phyloP scores from a whole-genome alignment of 2,113 vertebrate genomes.

The Tragulus kanchil region DNA sequence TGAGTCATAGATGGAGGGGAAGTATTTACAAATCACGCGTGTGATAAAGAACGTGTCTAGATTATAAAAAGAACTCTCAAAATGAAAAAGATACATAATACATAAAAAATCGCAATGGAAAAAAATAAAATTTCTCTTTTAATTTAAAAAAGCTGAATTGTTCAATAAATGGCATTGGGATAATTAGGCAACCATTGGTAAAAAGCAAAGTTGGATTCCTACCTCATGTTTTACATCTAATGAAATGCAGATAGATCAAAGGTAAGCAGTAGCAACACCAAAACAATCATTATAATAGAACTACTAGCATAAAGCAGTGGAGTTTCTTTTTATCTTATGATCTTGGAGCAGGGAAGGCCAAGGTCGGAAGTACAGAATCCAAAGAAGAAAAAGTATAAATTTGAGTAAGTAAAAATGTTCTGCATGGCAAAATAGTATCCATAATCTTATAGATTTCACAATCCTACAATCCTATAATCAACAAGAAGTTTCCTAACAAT shows the following conservation, averaged over 20 bases:
- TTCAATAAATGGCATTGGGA: neutral
- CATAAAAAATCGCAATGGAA: neutral
- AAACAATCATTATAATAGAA: neutral
- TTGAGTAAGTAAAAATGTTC: constrained; percentile 13
- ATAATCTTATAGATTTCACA: neutral
- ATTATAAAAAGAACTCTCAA: constrained; percentile 1
- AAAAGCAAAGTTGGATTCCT: neutral
- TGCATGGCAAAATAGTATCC: neutral
- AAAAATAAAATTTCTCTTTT: neutral
- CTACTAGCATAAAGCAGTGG: neutral
- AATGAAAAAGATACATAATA: neutral
- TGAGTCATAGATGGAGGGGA: neutral
- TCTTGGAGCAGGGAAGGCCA: neutral
- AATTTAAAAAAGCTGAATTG: neutral
- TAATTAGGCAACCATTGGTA: neutral
- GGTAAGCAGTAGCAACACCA: neutral
- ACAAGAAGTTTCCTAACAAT: neutral
- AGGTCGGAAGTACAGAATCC: neutral
- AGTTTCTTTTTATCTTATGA: neutral
- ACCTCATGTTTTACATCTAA: constrained; percentile 22
- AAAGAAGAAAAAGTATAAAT: neutral
- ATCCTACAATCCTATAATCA: neutral
- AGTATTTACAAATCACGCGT: neutral
- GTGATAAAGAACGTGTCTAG: neutral
- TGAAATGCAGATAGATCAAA: neutral